Conservation (phyloP, 1,140 invertebrate genomes). For the Saccostrea glomerata region DNA sequence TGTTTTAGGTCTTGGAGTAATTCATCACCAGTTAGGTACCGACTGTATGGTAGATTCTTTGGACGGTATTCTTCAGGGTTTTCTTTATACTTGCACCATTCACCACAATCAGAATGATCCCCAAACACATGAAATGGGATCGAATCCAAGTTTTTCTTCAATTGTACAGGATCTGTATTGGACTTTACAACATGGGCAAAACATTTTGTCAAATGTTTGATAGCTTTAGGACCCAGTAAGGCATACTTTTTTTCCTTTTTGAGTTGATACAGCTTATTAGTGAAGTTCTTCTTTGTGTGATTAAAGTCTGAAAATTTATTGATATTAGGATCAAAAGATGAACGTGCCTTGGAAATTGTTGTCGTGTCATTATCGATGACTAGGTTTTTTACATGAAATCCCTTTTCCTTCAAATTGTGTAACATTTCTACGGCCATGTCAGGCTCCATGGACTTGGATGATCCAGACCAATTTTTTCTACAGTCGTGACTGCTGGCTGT, state of each 20-base stretch:
- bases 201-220: background rate
- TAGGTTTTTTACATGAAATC: background rate
- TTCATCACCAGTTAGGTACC: too few relatives aligned
- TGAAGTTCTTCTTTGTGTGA: background rate
- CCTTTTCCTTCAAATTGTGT: background rate
- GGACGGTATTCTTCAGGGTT: too few relatives aligned
- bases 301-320: background rate
- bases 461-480: background rate
- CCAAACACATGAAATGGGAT: too few relatives aligned
- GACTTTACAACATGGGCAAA: background rate
- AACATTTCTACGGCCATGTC: conserved; percentile 36
- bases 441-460: conserved; percentile 25
- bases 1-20: too few relatives aligned
- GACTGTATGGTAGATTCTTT: too few relatives aligned
- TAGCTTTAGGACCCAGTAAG: background rate
- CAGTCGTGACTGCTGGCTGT: background rate
- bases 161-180: too few relatives aligned
- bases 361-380: conserved; percentile 32
- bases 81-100: too few relatives aligned
- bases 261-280: background rate
- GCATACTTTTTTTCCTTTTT: background rate
- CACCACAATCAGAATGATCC: too few relatives aligned
- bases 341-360: conserved; percentile 9
- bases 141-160: too few relatives aligned
- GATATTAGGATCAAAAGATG: background rate